Evolutionary conservation across 2,888 invertebrate genomes (phyloP).

Genomic region (Ormyrus thymus): DNA sequence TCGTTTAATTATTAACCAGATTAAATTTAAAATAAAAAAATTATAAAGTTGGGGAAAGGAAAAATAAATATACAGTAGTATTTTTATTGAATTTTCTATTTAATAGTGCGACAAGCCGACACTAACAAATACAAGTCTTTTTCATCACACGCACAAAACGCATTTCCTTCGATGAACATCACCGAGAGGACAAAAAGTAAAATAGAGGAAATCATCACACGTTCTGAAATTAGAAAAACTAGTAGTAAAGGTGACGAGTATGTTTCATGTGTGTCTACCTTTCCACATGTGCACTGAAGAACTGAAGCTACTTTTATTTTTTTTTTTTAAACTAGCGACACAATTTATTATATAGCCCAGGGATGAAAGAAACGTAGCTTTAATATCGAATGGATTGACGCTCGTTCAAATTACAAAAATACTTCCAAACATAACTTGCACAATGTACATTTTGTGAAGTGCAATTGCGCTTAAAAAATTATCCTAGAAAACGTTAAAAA

Average conservation of each 20-base stretch:
- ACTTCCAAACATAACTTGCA: constrained; percentile 22
- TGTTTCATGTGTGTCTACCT: constrained; percentile 47
- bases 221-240: constrained; percentile 36
- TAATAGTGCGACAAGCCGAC: constrained; percentile 59
- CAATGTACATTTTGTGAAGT: constrained; percentile 31
- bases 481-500: constrained; percentile 33
- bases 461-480: constrained; percentile 25
- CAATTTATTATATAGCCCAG: constrained; percentile 49
- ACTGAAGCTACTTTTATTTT: constrained; percentile 45
- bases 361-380: constrained; percentile 31
- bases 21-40: constrained; percentile 14
- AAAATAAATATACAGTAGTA: neutral
- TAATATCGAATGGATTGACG: constrained; percentile 9
- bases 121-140: constrained; percentile 59
- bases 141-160: constrained; percentile 57
- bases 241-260: constrained; percentile 45
- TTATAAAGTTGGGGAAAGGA: neutral
- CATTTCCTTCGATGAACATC: constrained; percentile 41
- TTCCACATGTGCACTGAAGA: constrained; percentile 40
- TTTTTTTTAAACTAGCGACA: constrained; percentile 39
- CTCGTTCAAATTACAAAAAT: constrained; percentile 20
- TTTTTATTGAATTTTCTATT: constrained; percentile 64
- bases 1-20: neutral
- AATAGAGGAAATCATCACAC: constrained; percentile 46
- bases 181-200: constrained; percentile 43